These are phyloP conservation scores for Panzeria rudis DNA, from an alignment of 2,888 invertebrate species.

Conservation along the genomic window DNA sequence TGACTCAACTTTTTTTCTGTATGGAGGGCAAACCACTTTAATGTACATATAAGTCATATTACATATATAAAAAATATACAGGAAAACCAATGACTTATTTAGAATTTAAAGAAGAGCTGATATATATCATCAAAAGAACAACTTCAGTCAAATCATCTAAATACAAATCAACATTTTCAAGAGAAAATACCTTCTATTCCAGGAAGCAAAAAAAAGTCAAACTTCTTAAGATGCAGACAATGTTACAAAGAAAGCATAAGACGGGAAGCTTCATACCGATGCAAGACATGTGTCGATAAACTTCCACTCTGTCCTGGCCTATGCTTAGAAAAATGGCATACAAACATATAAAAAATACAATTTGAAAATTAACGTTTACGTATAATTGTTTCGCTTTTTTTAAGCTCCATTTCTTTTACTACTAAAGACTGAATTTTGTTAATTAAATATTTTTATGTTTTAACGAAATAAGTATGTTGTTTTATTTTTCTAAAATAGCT, in stretches of 20 bases:
- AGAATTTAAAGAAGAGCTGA: conserved; percentile 28
- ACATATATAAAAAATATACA: conserved; percentile 28
- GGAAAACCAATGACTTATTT: neutral
- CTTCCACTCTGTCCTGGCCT: conserved; percentile 36
- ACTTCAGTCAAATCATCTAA: conserved; percentile 9
- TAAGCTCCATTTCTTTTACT: neutral
- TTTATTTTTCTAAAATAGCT: conserved; percentile 4
- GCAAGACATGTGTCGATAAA: conserved; percentile 34
- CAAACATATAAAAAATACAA: conserved; percentile 25
- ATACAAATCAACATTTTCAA: conserved; percentile 26
- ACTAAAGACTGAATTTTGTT: conserved; percentile 24
- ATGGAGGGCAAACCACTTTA: too few species aligned
- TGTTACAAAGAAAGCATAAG: conserved; percentile 35
- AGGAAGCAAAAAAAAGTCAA: conserved; percentile 21
- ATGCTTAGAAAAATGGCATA: conserved; percentile 47
- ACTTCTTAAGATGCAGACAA: conserved; percentile 38
- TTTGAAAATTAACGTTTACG: neutral
- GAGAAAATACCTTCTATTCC: conserved; percentile 17
- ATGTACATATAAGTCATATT: conserved; percentile 25
- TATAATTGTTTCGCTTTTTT: neutral
- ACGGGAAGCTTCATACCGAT: conserved; percentile 41
- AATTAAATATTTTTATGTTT: conserved; percentile 28
- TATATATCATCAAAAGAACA: conserved; percentile 9
- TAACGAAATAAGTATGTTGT: conserved; percentile 1
- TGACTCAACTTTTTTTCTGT: too few species aligned